Evolutionary conservation across 2,113 vertebrate species (phyloP).

Genomic region (Gobius niger): DNA sequence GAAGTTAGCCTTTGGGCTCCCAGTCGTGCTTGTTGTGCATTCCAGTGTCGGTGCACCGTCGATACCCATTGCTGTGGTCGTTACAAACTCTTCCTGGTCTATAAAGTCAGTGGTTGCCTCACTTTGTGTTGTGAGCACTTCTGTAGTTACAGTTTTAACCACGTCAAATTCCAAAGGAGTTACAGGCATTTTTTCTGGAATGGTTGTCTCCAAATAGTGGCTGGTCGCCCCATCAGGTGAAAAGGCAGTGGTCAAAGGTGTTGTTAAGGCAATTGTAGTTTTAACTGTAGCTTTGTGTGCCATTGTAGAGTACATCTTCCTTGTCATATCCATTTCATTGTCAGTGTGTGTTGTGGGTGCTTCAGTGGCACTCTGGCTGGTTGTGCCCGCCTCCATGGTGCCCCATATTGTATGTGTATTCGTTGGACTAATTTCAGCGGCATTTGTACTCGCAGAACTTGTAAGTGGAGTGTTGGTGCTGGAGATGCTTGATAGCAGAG

Average conservation of each 20-base stretch:
- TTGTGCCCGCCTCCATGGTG: constrained; percentile 9
- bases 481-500: constrained; percentile 35
- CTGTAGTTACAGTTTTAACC: constrained; percentile 11
- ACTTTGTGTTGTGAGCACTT: constrained; percentile 7
- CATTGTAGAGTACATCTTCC: constrained; percentile 21
- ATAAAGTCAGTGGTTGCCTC: not conserved
- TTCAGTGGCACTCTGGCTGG: constrained; percentile 22
- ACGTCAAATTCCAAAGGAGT: constrained; percentile 22
- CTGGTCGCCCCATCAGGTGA: constrained; percentile 25
- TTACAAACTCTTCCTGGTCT: constrained; percentile 20
- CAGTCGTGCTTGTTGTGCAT: constrained; percentile 49
- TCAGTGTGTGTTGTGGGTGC: constrained; percentile 35
- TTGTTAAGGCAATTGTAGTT: constrained; percentile 50
- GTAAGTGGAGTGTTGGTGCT: constrained; percentile 41
- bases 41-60: constrained; percentile 16
- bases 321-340: constrained; percentile 13
- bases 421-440: constrained; percentile 42
- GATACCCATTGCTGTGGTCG: constrained; percentile 24
- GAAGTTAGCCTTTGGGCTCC: constrained; percentile 38
- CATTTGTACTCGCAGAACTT: constrained; percentile 38
- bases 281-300: constrained; percentile 51
- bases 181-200: constrained; percentile 19
- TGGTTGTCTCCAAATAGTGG: constrained; percentile 2
- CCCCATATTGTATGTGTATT: constrained; percentile 30
- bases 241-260: constrained; percentile 34